Evolutionary conservation across 2,113 vertebrate genomes (phyloP).

Genomic region (Tetraodon nigroviridis): DNA sequence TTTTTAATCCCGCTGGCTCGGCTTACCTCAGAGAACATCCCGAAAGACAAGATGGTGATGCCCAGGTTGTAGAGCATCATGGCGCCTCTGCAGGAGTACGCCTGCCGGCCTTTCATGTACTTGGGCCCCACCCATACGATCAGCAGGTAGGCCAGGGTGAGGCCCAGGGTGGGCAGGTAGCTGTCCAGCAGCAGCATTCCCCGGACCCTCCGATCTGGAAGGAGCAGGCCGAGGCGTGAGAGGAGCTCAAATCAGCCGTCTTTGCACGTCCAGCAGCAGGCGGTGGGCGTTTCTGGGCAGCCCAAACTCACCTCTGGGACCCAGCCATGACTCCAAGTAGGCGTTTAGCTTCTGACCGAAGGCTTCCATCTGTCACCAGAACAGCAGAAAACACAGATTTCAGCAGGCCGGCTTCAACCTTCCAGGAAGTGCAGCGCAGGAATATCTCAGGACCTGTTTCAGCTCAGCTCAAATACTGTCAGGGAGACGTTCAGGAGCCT

Average conservation of each 20-base stretch:
- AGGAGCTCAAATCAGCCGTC: not conserved
- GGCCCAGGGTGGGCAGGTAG: conserved; percentile 86
- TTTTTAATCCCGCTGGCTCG: not conserved
- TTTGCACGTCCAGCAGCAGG: conserved; percentile 3
- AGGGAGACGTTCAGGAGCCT: no score
- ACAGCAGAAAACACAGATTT: conserved; percentile 42
- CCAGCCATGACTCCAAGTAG: conserved; percentile 86
- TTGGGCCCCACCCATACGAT: conserved; percentile 93
- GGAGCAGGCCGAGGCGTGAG: not conserved
- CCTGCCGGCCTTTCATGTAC: conserved; percentile 86
- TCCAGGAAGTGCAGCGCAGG: no score
- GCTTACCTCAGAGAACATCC: conserved; percentile 95
- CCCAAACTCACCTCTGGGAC: conserved; percentile 84
- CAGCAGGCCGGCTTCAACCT: not conserved
- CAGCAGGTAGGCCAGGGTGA: conserved; percentile 86
- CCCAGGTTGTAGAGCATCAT: conserved; percentile 90
- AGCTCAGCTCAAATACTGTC: no score
- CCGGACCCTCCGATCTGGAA: conserved; percentile 87
- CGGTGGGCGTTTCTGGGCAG: not conserved
- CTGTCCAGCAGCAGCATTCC: conserved; percentile 93
- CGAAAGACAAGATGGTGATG: conserved; percentile 88
- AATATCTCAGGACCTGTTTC: no score
- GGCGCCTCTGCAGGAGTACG: conserved; percentile 82
- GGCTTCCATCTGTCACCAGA: conserved; percentile 85
- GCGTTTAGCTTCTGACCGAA: conserved; percentile 85